These are phyloP conservation scores for Crematogaster levior DNA, from an alignment of 2,888 invertebrate species.

Conservation along the genomic window DNA sequence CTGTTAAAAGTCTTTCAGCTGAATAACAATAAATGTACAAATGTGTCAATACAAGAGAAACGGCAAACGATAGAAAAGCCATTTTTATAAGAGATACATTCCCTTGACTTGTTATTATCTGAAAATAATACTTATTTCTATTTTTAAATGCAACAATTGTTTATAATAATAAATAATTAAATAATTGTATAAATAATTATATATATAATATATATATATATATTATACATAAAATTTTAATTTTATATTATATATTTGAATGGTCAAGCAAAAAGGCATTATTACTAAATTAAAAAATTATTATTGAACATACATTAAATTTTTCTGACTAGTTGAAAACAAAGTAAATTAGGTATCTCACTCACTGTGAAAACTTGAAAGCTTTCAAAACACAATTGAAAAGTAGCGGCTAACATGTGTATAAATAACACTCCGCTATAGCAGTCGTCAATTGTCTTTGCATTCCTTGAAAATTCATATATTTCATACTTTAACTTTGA, in stretches of 20 bases:
- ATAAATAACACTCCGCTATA: constrained; percentile 68
- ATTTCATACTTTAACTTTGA: neutral
- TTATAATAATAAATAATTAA: neutral
- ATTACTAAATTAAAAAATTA: neutral
- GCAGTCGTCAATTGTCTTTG: constrained; percentile 64
- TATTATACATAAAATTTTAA: neutral
- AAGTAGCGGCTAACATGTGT: constrained; percentile 70
- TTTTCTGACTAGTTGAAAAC: too few relatives aligned
- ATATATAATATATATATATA: neutral
- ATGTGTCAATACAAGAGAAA: too few relatives aligned
- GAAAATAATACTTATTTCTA: too few relatives aligned
- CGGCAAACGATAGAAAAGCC: too few relatives aligned
- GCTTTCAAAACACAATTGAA: constrained; percentile 52
- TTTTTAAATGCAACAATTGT: neutral
- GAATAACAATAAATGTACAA: too few relatives aligned
- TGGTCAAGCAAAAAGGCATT: too few relatives aligned
- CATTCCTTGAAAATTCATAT: constrained; percentile 8
- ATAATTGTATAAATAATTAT: too few relatives aligned
- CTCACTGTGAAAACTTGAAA: constrained; percentile 28
- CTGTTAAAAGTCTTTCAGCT: too few relatives aligned
- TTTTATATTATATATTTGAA: neutral
- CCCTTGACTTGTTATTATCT: too few relatives aligned
- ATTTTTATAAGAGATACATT: too few relatives aligned
- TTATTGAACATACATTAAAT: neutral
- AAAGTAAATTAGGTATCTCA: too few relatives aligned